Conservation (phyloP, 2,113 vertebrate genomes). For the Sialia sialis region DNA sequence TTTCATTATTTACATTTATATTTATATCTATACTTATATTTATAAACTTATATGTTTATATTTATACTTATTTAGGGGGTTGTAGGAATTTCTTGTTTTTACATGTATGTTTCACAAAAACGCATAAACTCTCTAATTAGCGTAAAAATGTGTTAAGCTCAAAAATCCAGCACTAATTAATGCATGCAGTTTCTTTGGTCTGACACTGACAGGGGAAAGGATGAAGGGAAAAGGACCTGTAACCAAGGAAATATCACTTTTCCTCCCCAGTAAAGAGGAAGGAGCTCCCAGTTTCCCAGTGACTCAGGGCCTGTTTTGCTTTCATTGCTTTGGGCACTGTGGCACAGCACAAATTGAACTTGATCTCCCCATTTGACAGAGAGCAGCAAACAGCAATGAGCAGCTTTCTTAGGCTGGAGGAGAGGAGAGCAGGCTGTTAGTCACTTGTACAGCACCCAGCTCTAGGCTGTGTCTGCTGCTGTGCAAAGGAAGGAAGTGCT, state of each 20-base stretch:
- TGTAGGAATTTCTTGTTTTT: no score
- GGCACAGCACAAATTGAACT: background rate
- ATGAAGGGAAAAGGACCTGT: background rate
- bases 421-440: background rate
- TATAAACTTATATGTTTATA: no score
- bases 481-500: background rate
- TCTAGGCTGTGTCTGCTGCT: background rate
- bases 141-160: no score
- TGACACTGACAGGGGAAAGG: background rate
- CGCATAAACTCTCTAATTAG: no score
- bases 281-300: background rate
- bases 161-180: no score
- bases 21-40: no score
- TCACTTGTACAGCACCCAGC: background rate
- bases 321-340: background rate
- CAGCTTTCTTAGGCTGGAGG: background rate
- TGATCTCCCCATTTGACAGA: background rate
- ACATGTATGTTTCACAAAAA: no score
- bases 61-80: no score
- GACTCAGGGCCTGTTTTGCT: background rate
- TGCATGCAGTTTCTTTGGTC: background rate
- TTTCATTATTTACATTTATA: no score
- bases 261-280: background rate
- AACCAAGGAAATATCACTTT: background rate
- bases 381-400: background rate